Base-by-base conservation (phyloP, 1,140 invertebrate genomes). In the Cheumatopsyche charites region DNA sequence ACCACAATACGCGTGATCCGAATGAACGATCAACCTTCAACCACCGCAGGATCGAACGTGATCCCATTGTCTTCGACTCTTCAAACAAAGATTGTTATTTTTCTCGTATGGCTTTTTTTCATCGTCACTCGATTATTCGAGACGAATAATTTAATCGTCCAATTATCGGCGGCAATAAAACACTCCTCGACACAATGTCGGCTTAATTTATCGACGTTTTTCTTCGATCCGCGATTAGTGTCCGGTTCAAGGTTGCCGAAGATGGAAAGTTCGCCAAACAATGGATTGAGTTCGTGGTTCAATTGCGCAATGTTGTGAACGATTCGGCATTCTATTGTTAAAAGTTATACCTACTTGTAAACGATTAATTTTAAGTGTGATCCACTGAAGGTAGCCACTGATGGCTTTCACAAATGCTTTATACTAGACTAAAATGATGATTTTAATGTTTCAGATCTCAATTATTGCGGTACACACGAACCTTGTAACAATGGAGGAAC, bases 401-500 rank as follows among this genome's bases (percentile, higher is more conserved):
- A n/a, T n/a, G n/a, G n/a, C n/a, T n/a, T n/a, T n/a, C n/a, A n/a
- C n/a, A n/a, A n/a, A n/a, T n/a, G n/a, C n/a, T n/a, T n/a, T n/a
- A n/a, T n/a, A n/a, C n/a, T n/a, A n/a, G n/a, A n/a, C n/a, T n/a
- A n/a, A n/a, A n/a, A n/a, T 36, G 29, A 36, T 36, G 29, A 36
- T 36, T 36, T n/a, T n/a, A n/a, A n/a, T 25, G 23, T 83, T 82
- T 67, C 83, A 90, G 97, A 99, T 87, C 88, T 99, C 76, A 98
- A 98, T 85, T 98, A 96, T 84, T 99, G 97, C 83, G 97, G 96
- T 49, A 97, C 97, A 62, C 94, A 98, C 84, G 93, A 95, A 80
- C 96, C 96, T 0, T 99, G 97, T 83, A 89, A 91, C 77, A 97
- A 98, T 84, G 95, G 95, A 63, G 97, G 95, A 45, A 96, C 95